Base-by-base conservation (phyloP, 1,140 invertebrate genomes). In the Vanessa atalanta region DNA sequence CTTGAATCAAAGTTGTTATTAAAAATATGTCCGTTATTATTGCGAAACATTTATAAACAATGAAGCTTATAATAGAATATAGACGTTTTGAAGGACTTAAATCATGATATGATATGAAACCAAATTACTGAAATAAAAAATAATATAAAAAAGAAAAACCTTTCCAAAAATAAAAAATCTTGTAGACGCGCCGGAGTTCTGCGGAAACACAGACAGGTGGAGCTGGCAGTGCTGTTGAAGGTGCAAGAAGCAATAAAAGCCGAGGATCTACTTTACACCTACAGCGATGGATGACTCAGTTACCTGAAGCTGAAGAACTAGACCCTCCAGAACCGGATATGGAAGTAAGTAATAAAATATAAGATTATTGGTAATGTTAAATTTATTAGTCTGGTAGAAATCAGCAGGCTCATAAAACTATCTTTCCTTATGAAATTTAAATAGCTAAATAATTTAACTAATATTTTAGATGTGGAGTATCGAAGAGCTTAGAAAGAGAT, bases 271-370 rank as follows among this genome's bases (percentile, higher is more conserved):
- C 95, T 48, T 77, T 95, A 74, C 95, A 96, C 83, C 86, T 96
- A 57, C 95, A 95, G 53, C 95, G 95, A 79, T 96, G 96, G 96
- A 96, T 96, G 93, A 95, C 94, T 55, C 86, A 93, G 47, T 78
- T 93, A 15, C 90, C 93, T n/a, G 94, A 95, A 60, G 93, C 95
- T 69, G 92, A 93, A 61, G 87, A 91, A 65, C 65, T 88, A 61
- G 92, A 93, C 61, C 87, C 88, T 16, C 82, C 84, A 11, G 91
- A 91, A 78, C 81, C 88, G 8, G 93, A 93, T 74, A 89, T 91
- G 82, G 92, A 93, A 77, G 93, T 93, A 83, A 82, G 63, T 70
- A 37, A n/a, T 1, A 15, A 51, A 51, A 15, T n/a, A 51, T 51
- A 51, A 13, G 13, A 15, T 12, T 9, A 43, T 9, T 43, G 9